phyloP scores from a whole-genome alignment of 2,113 vertebrate genomes.

The Coreoperca whiteheadi region DNA sequence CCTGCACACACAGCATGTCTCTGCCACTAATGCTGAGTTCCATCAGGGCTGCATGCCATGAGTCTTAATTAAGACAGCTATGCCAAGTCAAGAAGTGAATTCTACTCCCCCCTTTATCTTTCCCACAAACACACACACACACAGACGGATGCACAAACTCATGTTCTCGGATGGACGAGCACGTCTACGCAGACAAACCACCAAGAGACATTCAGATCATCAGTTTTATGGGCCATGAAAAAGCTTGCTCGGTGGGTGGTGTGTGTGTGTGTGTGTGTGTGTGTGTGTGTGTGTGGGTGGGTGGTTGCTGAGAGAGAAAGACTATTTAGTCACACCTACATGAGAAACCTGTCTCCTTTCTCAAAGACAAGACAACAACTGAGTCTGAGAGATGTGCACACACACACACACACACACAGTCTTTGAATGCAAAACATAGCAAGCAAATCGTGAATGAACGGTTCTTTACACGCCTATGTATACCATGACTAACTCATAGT shows the following conservation, averaged over 20 bases:
- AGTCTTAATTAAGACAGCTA: constrained; percentile 73
- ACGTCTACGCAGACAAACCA: constrained; percentile 42
- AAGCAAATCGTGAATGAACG: constrained; percentile 38
- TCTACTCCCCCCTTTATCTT: not conserved
- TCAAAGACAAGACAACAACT: constrained; percentile 63
- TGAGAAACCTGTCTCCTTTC: constrained; percentile 61
- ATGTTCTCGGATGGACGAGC: constrained; percentile 29
- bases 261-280: constrained; percentile 40
- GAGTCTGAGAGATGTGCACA: constrained; percentile 13
- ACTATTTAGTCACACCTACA: constrained; percentile 74
- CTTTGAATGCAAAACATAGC: constrained; percentile 6
- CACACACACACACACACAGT: not conserved
- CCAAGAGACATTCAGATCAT: constrained; percentile 61
- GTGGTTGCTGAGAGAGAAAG: constrained; percentile 43
- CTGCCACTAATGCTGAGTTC: constrained; percentile 52
- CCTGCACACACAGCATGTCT: constrained; percentile 60
- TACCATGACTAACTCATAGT: constrained; percentile 20
- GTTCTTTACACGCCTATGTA: constrained; percentile 6
- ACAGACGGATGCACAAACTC: constrained; percentile 25
- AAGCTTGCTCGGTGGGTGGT: constrained; percentile 59
- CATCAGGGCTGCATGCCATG: constrained; percentile 67
- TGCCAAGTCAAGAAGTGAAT: constrained; percentile 73
- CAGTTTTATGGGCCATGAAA: constrained; percentile 72
- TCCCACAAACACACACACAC: not conserved
- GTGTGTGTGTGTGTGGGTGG: constrained; percentile 40